Base-by-base conservation (phyloP, 2,797 vertebrate species). In the Eleutherodactylus coqui region DNA sequence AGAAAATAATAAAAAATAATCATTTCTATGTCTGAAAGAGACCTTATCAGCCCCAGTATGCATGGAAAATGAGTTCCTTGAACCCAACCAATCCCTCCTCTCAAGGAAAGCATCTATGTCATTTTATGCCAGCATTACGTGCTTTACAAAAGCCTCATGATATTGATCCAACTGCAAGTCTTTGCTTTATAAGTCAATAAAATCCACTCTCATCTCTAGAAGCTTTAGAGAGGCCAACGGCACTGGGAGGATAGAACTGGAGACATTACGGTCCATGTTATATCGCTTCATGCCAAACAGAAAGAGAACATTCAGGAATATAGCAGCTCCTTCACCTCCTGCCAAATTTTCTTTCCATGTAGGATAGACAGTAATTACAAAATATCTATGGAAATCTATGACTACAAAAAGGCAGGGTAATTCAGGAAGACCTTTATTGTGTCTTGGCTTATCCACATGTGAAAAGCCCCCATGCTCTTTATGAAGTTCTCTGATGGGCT, bases 131-230 rank as follows among this genome's bases (percentile, higher is more conserved):
- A 89, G 89, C 82, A 88, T 91, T 89, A 90, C 86, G 38, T 72
- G 83, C 82, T 91, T 92, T 90, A 87, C 88, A 92, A 78, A 32
- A 86, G 53, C 87, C 91, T 90, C 75, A 87, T 84, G 84, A 88
- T 27, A 85, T 79, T 77, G 81, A 86, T 90, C 83, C 79, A 90
- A 91, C 93, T 90, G 5, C 41, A 89, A 87, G 70, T 87, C 41
- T 83, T 88, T 81, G 3, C 88, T 92, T 92, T 91, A 88, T 91
- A 91, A 90, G 88, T 90, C 90, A 92, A 88, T 91, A 90, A 92
- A 90, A 89, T 90, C 70, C 83, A 82, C 88, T 85, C 73, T 51
- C 41, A 67, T 76, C 88, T 91, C 90, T 89, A 91, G 78, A 88
- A 32, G 84, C 87, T 41, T 0, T 11, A 58, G 41, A 86, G 79